Conservation (phyloP, 2,888 invertebrate species). For the Apodemia mormo region DNA sequence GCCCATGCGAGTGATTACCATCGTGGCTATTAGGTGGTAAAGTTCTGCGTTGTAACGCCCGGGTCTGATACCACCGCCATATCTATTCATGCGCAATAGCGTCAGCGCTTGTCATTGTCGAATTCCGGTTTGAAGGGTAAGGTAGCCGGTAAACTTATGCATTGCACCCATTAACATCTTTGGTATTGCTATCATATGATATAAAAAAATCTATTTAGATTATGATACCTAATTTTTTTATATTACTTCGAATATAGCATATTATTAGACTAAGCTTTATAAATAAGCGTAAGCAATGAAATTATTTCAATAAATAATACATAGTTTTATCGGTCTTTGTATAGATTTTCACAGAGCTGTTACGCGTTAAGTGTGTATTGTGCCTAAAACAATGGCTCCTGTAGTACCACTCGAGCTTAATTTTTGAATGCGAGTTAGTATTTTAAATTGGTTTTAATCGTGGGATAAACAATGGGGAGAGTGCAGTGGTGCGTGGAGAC, state of each 20-base stretch:
- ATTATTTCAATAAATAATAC: neutral
- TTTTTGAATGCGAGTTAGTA: conserved; percentile 79
- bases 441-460: conserved; percentile 80
- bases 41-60: no score
- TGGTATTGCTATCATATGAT: no score
- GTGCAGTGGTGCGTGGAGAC: conserved; percentile 61
- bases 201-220: no score
- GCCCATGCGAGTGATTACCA: no score
- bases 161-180: no score
- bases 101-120: no score
- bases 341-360: conserved; percentile 43
- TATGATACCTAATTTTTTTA: neutral
- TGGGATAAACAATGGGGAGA: conserved; percentile 78
- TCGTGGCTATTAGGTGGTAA: no score
- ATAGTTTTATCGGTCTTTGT: conserved; percentile 16
- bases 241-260: neutral
- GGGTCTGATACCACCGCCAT: no score
- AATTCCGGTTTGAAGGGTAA: no score
- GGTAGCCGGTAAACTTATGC: no score
- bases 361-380: conserved; percentile 63
- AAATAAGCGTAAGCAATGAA: conserved; percentile 7
- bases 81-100: no score
- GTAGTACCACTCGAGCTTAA: conserved; percentile 75
- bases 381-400: conserved; percentile 72
- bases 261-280: neutral